Evolutionary conservation across 1,140 invertebrate genomes (phyloP), one percentile per base, ranked within the genome.

Genomic region (Archegozetes longisetosus): DNA sequence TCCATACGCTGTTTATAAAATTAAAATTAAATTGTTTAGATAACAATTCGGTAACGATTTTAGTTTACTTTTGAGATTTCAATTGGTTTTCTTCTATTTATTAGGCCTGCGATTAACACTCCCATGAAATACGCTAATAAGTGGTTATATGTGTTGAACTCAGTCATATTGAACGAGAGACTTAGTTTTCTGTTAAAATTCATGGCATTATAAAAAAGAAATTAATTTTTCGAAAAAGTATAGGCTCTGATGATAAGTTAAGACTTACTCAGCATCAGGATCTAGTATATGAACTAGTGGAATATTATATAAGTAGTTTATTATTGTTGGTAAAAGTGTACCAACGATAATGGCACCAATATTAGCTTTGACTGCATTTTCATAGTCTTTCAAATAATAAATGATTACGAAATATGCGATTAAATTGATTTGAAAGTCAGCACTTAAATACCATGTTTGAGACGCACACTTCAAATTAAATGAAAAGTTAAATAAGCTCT

Each of bases 381-480:
- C 47, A 13, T 27, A 51, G 13, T 29, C 24, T 14, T 58, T 20
- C 26, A 40, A 22, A 48, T 62, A 62, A 27, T n/a, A 20, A 6
- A 54, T 24, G 32, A 62, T 62, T 23, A 62, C 24, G 23, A 62
- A 62, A 22, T 40, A 40, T 2, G 50, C 56, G 9, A 62, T 1
- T 3, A 62, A 49, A 62, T 62, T 40, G 23, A 62, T 62, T 47
- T 62, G 61, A 62, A 62, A 53, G 46, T 62, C 61, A 32, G 50
- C 61, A 25, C 48, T 47, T 9, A 62, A n/a, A 26, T 51, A 60
- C 61, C 61, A 62, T 3, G 53, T 62, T 28, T 62, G 61, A 3
- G 49, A 28, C 24, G 24, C 61, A 51, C 61, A 62, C 56, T 62
- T 47, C n/a, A 40, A 20, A 23, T 4, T 9, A 40, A 40, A 40